phyloP scores from a whole-genome alignment of 2,888 invertebrate genomes.

The Horisme vitalbata region DNA sequence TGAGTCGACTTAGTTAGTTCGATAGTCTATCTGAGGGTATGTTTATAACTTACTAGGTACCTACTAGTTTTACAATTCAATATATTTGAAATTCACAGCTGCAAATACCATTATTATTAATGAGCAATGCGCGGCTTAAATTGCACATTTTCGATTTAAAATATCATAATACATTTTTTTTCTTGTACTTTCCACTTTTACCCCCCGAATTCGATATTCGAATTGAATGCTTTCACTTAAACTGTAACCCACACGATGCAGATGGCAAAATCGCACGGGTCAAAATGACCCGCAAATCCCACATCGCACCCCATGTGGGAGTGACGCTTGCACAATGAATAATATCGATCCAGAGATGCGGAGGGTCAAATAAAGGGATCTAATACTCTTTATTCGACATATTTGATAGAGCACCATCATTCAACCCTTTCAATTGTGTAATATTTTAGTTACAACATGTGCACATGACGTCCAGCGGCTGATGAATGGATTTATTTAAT shows the following conservation, averaged over 20 bases:
- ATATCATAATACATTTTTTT: slow-evolving; percentile 19
- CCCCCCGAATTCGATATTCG: slow-evolving; percentile 19
- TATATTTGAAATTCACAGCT: slow-evolving; percentile 11
- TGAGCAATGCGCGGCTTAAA: slow-evolving; percentile 1
- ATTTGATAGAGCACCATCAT: slow-evolving; percentile 44
- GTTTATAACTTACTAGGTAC: too few species aligned
- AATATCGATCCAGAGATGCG: slow-evolving; percentile 46
- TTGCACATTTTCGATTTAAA: slow-evolving; percentile 23
- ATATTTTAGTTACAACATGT: slow-evolving; percentile 34
- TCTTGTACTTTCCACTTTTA: slow-evolving; percentile 21
- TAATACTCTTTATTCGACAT: slow-evolving; percentile 47
- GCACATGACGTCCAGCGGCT: slow-evolving; percentile 30
- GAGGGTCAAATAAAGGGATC: slow-evolving; percentile 54
- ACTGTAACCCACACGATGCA: slow-evolving; percentile 29
- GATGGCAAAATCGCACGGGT: slow-evolving; percentile 32
- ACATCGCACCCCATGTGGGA: slow-evolving; percentile 43
- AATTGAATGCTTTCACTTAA: slow-evolving; percentile 12
- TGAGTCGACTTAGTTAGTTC: background rate
- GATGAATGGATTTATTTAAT: slow-evolving; percentile 29
- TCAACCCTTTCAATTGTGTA: slow-evolving; percentile 37
- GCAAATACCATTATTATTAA: slow-evolving; percentile 10
- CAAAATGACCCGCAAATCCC: slow-evolving; percentile 42
- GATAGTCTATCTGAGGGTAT: too few species aligned
- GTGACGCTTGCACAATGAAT: slow-evolving; percentile 39
- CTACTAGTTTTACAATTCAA: too few species aligned